Percentiles rank a stretch among this genome's conserved stretches.
Evolutionary conservation across 2,888 invertebrate genomes (phyloP).

Genomic region (Dolomedes plantarius): DNA sequence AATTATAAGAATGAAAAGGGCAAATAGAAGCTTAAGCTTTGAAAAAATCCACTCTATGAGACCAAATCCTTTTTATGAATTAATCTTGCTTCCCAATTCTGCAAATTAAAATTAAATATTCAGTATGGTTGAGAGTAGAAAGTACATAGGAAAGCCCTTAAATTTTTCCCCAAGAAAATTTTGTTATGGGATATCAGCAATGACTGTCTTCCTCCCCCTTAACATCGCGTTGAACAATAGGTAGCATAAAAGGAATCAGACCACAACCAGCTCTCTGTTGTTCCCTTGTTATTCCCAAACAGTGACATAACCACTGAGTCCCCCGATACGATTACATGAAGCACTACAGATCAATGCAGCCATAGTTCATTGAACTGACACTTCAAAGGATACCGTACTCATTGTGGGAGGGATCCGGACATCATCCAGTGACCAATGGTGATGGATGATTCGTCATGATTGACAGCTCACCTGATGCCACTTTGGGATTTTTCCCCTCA

Average conservation of each 20-base stretch:
- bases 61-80: too few species aligned
- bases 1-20: too few species aligned
- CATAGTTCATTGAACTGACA: slow-evolving; percentile 63
- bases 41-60: too few species aligned
- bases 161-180: too few species aligned
- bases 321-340: slow-evolving; percentile 25
- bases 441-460: slow-evolving; percentile 56
- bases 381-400: slow-evolving; percentile 64
- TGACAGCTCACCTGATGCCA: slow-evolving; percentile 57
- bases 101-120: too few species aligned
- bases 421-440: slow-evolving; percentile 60
- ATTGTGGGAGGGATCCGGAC: slow-evolving; percentile 53
- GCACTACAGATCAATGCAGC: slow-evolving; percentile 47
- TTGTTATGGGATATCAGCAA: too few species aligned
- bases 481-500: slow-evolving; percentile 17
- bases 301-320: slow-evolving; percentile 1
- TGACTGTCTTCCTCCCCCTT: too few species aligned
- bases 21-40: too few species aligned
- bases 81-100: too few species aligned
- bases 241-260: neutral
- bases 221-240: neutral
- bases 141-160: too few species aligned
- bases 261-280: neutral
- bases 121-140: too few species aligned
- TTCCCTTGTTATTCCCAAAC: neutral